These are phyloP conservation scores for Cephalotes varians DNA, from an alignment of 2,888 invertebrate genomes.

Conservation along the genomic window DNA sequence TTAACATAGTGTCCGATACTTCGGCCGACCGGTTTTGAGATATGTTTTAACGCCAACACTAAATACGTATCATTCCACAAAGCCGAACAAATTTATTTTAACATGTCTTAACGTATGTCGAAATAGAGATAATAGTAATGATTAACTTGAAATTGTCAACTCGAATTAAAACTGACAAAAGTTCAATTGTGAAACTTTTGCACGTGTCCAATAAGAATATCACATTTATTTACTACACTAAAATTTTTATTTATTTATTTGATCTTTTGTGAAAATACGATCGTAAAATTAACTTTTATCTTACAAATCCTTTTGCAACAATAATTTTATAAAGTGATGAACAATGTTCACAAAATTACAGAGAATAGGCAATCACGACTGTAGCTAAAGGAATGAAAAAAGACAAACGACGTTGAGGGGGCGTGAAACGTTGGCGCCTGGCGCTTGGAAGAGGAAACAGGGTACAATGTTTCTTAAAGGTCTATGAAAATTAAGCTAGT, in stretches of 20 bases:
- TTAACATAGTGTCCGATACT: conserved; percentile 42
- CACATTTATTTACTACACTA: background rate
- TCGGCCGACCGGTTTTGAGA: background rate
- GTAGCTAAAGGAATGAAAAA: conserved; percentile 59
- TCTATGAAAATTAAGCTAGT: conserved; percentile 73
- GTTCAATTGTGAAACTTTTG: background rate
- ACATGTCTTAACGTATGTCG: background rate
- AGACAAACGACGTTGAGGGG: conserved; percentile 70
- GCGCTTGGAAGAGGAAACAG: conserved; percentile 76
- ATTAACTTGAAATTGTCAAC: background rate
- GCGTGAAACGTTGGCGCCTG: conserved; percentile 83
- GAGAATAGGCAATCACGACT: conserved; percentile 48
- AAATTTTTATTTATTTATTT: background rate
- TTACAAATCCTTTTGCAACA: background rate
- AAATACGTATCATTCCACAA: background rate
- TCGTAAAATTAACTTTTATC: background rate
- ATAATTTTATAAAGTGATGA: background rate
- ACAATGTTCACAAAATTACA: background rate
- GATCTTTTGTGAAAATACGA: background rate
- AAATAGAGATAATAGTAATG: background rate
- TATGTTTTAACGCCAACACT: conserved; percentile 4
- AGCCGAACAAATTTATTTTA: conserved; percentile 13
- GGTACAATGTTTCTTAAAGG: conserved; percentile 70
- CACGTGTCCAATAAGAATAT: background rate
- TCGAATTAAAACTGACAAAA: conserved; percentile 4